Evolutionary conservation across 2,797 vertebrate genomes (phyloP), one percentile per base, ranked within the genome.

Genomic region (Cichlasoma orientale): DNA sequence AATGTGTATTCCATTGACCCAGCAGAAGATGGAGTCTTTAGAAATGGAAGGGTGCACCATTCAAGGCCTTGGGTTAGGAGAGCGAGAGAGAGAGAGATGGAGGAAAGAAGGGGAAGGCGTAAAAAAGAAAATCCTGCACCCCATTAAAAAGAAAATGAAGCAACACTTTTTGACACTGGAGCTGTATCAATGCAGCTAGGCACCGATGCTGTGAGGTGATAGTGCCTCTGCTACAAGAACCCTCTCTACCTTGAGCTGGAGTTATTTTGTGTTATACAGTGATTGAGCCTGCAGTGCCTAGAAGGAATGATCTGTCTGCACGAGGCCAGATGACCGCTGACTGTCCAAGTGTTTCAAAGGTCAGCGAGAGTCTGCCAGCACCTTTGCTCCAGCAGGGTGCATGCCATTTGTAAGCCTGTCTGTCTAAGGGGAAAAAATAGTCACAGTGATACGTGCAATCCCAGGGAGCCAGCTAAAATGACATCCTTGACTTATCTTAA

Each of bases 21-120:
- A 21, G 81, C 59, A 44, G 86, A 80, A 88, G 86, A 94, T 88
- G 85, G 61, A 91, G 78, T 74, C 81, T 92, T 93, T 84, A 89
- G 77, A 91, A 92, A 91, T 58, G 71, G 38, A 84, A 55, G 66
- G 44, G 59, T 61, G 52, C 2, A 18, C 61, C 21, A 72, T 79
- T 75, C 6, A 31, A 72, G 75, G 79, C 69, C 77, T 50, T 3
- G 10, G 21, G 82, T 81, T 50, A 54, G 73, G 57, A 80, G 71
- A 47, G 44, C 10, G 36, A 19, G 23, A 41, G 21, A 19, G 23
- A 41, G 21, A 68, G 47, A 76, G 54, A 52, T 0, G 4, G 19
- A 27, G 41, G 33, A 1, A 54, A 29, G 29, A 27, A 77, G 6
- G 68, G 21, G 19, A 56, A 56, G 31, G 69, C 25, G 27, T 59